Evolutionary conservation across 2,113 vertebrate genomes (phyloP).

Genomic region (Gracilinanus agilis): DNA sequence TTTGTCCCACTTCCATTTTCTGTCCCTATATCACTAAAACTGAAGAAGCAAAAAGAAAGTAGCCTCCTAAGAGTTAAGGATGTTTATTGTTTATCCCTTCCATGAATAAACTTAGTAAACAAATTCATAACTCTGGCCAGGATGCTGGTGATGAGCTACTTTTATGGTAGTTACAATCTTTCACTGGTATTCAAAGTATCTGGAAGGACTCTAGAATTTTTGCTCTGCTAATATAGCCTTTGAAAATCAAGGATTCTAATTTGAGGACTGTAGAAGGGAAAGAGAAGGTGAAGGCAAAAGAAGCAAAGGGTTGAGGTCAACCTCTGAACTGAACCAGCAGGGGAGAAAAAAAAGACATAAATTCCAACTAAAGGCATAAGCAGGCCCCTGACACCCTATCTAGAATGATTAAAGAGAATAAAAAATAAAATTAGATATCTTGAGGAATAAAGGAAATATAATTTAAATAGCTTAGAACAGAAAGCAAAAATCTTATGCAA

Average conservation of each 20-base stretch:
- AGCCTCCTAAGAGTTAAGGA: background rate
- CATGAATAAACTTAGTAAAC: background rate
- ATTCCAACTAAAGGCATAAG: background rate
- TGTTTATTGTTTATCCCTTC: background rate
- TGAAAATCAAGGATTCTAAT: background rate
- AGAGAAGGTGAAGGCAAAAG: background rate
- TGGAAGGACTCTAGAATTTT: background rate
- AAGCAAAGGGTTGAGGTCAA: background rate
- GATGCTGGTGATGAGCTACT: background rate
- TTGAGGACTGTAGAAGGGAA: background rate
- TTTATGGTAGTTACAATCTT: background rate
- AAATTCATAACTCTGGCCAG: background rate
- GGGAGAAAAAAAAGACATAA: background rate
- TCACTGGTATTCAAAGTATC: background rate
- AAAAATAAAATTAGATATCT: background rate
- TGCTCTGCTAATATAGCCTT: background rate
- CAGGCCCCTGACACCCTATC: background rate
- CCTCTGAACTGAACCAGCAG: background rate
- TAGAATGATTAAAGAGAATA: background rate
- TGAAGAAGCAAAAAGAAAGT: background rate
- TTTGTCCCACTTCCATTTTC: background rate
- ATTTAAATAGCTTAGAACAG: background rate
- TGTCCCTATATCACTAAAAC: background rate
- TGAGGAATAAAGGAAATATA: background rate
- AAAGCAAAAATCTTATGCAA: background rate